These are phyloP conservation scores for Ophiothrix spiculata DNA, from an alignment of 35 echinoderm and acorn worm species.

Conservation along the genomic window DNA sequence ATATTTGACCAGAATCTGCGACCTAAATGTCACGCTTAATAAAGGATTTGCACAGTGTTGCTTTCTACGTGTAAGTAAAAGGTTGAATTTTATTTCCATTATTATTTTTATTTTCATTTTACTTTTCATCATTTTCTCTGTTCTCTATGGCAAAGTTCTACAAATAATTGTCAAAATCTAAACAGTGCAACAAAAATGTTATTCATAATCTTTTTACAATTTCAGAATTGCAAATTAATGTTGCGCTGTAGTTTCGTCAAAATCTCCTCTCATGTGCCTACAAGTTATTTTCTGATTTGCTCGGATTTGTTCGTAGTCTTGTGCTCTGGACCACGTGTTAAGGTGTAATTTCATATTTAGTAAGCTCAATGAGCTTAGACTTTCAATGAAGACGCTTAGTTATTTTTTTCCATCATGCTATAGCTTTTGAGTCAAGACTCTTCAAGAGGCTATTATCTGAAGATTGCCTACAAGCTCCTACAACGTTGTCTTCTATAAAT, in stretches of 20 bases:
- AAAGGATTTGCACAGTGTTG: neutral
- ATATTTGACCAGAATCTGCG: too few relatives aligned
- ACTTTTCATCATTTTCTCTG: neutral
- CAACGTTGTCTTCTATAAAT: too few relatives aligned
- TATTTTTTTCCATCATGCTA: too few relatives aligned
- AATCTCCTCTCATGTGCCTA: neutral
- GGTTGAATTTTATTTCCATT: too few relatives aligned
- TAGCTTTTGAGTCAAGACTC: too few relatives aligned
- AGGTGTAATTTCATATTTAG: too few relatives aligned
- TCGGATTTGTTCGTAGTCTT: neutral
- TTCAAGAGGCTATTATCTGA: too few relatives aligned
- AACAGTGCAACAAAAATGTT: neutral
- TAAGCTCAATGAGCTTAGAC: too few relatives aligned
- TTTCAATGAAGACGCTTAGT: too few relatives aligned
- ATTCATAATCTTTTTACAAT: neutral
- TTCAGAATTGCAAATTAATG: neutral
- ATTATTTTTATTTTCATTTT: neutral
- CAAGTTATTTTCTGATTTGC: neutral
- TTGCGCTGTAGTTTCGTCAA: neutral
- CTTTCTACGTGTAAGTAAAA: neutral
- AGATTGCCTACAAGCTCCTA: too few relatives aligned
- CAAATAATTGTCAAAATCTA: neutral
- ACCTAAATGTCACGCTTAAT: neutral
- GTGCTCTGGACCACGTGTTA: too few relatives aligned
- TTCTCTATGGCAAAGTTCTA: neutral